Base-by-base conservation (phyloP, 2,113 vertebrate genomes). In the Spermophilus dauricus region DNA sequence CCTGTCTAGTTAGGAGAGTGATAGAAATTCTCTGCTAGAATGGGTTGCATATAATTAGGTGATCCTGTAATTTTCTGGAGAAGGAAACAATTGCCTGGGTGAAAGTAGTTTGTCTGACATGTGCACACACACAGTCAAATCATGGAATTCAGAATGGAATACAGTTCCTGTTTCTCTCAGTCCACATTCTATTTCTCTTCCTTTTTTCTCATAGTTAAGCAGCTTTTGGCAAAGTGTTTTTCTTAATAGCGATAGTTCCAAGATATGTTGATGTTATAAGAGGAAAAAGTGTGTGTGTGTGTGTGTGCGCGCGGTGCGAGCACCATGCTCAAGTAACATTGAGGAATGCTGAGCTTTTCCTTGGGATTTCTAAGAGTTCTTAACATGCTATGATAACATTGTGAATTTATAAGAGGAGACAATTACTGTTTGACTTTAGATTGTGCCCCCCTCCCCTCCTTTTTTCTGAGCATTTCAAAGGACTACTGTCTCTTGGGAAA, bases 151-250 rank as follows among this genome's bases (percentile, higher is more conserved):
- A 58, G 39, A 88, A n/a, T 53, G 42, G 9, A 89, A 17, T 69
- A 39, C 0, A 53, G 8, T 51, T 75, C 16, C 34, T 80, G 90
- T 92, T 48, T 67, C 48, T 72, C 65, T 73, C 7, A 39, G 14
- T 53, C 67, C 13, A 4, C 39, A 9, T 93, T 85, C 51, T 91
- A 0, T 53, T 83, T 70, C 30, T 86, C 13, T 90, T 69, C 18
- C 61, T 17, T 93, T 95, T 91, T 85, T 58, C 30, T 93, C 17
- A 22, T 45, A 81, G 69, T 73, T 26, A 63, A 81, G 45, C 37
- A 70, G 22, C 45, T 93, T 97, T 95, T 89, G 83, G 65, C 56
- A 72, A 92, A 83, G 94, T 12, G 30, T 80, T 42, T 97, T 97
- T 75, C 69, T 78, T 89, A 85, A 85, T 39, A 93, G 91, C 48